Evolutionary conservation across 2,797 vertebrate species (phyloP), one percentile per base, ranked within the genome.

Genomic region (Arrhamphus sclerolepis): DNA sequence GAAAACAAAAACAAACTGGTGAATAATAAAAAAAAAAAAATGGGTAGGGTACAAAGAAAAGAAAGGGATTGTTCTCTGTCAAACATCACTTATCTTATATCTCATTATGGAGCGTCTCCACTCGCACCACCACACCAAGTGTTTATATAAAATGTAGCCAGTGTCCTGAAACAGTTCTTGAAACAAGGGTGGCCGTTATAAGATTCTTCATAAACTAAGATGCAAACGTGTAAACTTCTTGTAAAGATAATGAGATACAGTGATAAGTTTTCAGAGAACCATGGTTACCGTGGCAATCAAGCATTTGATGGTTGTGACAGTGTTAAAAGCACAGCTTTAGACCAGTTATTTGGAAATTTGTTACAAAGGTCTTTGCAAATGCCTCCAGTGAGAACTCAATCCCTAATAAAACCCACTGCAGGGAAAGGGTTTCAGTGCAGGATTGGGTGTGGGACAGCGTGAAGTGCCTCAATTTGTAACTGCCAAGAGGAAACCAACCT

Each of bases 401-500:
- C 46, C 47, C 11, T 53, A 44, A 66, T 62, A 60, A 77, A 85
- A 75, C 42, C 57, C 53, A 39, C 7, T 21, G 43, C 41, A 46
- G 20, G 22, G 26, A 57, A 20, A 24, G 59, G 60, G 58, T 60
- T 75, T 62, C 11, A 51, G 63, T 63, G 75, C 42, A 75, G 74
- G 80, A 74, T 41, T 46, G 51, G 57, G 48, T 26, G 62, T 20
- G 13, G 62, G 62, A 51, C 10, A 73, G 72, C 38, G 17, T 51
- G 68, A 79, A 68, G 72, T 31, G 39, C 54, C 69, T 79, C 49
- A 57, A 48, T 49, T 28, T 60, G 63, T 38, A 44, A 58, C 62
- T 24, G 24, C 49, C 42, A 67, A 48, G 70, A 70, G 67, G 55
- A 58, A 81, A 94, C 92, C 89, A 83, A 94, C 92, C 92, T 92